These are phyloP conservation scores for Nebria ingens DNA, from an alignment of 1,140 invertebrate genomes.

Conservation along the genomic window DNA sequence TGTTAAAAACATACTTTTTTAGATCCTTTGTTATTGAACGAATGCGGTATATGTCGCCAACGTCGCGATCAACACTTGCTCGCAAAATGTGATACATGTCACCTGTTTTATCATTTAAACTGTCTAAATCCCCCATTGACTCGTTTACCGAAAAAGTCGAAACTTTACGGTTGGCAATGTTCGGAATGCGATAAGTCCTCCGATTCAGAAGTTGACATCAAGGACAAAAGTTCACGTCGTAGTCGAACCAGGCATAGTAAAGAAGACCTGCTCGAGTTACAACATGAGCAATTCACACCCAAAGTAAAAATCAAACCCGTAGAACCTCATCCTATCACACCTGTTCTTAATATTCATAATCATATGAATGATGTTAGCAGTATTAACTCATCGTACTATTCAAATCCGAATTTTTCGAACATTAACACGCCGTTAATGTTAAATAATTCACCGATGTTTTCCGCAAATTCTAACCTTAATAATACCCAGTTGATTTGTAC, in stretches of 20 bases:
- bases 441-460: not conserved
- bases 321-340: slow-evolving; percentile 30
- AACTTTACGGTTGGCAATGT: slow-evolving; percentile 88
- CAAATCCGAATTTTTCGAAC: not conserved
- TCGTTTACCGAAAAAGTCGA: slow-evolving; percentile 89
- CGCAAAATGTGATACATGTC: slow-evolving; percentile 90
- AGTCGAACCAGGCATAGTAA: slow-evolving; percentile 36
- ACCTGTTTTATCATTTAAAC: slow-evolving; percentile 82
- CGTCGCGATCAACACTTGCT: slow-evolving; percentile 77
- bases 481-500: not conserved
- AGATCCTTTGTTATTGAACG: slow-evolving; percentile 36
- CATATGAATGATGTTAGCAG: not conserved
- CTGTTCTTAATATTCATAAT: not conserved
- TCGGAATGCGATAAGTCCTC: slow-evolving; percentile 81
- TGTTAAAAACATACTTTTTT: too few species aligned
- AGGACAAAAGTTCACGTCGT: slow-evolving; percentile 63
- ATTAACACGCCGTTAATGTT: not conserved
- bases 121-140: slow-evolving; percentile 87
- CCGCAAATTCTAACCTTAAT: not conserved
- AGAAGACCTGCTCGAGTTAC: not conserved
- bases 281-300: slow-evolving; percentile 34
- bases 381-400: not conserved
- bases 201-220: slow-evolving; percentile 64
- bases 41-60: slow-evolving; percentile 77
- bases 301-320: slow-evolving; percentile 49